A percentile compares a stretch with the other conserved stretches of the same genome.
These are phyloP conservation scores for Tympanuchus pallidicinctus DNA, from an alignment of 2,113 vertebrate species.

Conservation along the genomic window DNA sequence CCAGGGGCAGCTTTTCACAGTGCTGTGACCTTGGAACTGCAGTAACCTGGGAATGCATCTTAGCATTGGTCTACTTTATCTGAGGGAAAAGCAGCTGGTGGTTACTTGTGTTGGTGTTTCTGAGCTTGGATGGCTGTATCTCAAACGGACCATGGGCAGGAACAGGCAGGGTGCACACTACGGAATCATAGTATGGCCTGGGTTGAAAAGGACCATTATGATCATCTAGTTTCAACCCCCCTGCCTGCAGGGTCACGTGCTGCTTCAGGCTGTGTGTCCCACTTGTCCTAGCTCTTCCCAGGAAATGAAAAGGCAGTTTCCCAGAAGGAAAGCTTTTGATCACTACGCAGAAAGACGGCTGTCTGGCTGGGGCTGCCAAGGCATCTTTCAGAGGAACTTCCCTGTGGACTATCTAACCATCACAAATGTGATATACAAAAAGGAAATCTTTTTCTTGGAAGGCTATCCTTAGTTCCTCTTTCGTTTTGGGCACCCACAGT, in stretches of 20 bases:
- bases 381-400: neutral
- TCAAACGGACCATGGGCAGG: neutral
- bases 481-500: accelerated
- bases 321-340: neutral
- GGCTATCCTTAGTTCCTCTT: neutral
- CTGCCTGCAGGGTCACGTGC: too few relatives aligned
- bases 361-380: neutral
- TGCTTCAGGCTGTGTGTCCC: neutral
- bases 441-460: neutral
- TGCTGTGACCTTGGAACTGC: neutral
- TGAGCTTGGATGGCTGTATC: neutral
- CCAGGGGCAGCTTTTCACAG: neutral
- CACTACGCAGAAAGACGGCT: neutral
- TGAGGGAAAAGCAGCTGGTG: neutral
- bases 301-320: neutral
- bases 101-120: neutral
- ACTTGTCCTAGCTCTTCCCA: neutral
- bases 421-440: neutral
- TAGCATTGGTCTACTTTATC: neutral
- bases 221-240: too few relatives aligned
- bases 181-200: too few relatives aligned
- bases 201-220: too few relatives aligned
- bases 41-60: neutral
- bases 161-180: neutral
- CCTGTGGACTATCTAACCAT: neutral